Percentiles rank a stretch among this genome's conserved stretches.
These are phyloP conservation scores for Tetanocera ferruginea DNA, from an alignment of 2,888 invertebrate species.

Conservation along the genomic window DNA sequence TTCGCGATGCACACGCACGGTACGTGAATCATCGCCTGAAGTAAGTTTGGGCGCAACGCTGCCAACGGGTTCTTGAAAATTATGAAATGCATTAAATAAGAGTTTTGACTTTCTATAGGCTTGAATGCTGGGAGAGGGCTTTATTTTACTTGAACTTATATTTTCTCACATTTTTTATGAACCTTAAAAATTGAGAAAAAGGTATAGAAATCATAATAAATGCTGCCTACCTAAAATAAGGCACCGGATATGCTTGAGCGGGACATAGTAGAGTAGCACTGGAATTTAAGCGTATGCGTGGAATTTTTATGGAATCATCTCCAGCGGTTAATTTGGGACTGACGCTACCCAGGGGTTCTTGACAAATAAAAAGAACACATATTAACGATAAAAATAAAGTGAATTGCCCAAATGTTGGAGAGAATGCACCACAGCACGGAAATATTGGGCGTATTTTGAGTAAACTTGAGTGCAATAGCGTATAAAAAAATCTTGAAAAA, in stretches of 20 bases:
- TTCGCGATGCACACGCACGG: constrained; percentile 70
- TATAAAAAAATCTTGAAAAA: no score
- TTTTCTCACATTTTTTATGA: no score
- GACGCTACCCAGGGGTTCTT: constrained; percentile 72
- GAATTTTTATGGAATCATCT: constrained; percentile 72
- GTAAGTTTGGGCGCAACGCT: constrained; percentile 76
- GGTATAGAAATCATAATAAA: no score
- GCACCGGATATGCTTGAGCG: constrained; percentile 82
- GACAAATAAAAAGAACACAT: constrained; percentile 23
- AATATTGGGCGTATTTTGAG: no score
- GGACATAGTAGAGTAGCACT: constrained; percentile 79
- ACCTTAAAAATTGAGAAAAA: no score
- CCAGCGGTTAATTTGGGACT: constrained; percentile 78
- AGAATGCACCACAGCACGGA: no score
- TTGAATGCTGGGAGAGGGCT: constrained; percentile 57
- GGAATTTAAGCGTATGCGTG: constrained; percentile 67
- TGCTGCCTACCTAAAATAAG: constrained; percentile 78
- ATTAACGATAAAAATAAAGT: neutral
- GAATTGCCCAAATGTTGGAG: neutral
- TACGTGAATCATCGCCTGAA: constrained; percentile 75
- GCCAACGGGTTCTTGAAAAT: constrained; percentile 71
- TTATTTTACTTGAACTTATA: neutral
- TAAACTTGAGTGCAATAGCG: no score
- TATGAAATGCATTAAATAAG: neutral
- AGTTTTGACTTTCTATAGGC: no score